phyloP scores from a whole-genome alignment of 2,888 invertebrate genomes.

The Cenopis cana region DNA sequence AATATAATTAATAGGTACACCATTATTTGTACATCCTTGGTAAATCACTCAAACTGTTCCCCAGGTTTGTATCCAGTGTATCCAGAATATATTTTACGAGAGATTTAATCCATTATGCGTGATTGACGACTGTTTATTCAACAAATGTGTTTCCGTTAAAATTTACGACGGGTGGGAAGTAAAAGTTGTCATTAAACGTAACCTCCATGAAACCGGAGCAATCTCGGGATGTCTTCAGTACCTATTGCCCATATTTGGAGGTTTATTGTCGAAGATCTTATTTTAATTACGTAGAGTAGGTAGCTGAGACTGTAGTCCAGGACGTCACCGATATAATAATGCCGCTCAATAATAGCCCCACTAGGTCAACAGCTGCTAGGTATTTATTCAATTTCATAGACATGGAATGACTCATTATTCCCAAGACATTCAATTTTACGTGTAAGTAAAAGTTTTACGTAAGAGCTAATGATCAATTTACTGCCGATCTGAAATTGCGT shows the following conservation, averaged over 20 bases:
- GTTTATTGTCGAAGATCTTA: slow-evolving; percentile 40
- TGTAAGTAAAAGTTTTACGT: not conserved
- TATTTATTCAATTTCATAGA: slow-evolving; percentile 15
- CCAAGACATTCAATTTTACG: not conserved
- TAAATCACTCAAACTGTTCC: not conserved
- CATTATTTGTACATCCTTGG: not conserved
- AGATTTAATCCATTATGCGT: slow-evolving; percentile 37
- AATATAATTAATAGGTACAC: no score
- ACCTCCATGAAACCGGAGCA: slow-evolving; percentile 42
- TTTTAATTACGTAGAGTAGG: slow-evolving; percentile 44
- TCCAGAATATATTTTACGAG: no score
- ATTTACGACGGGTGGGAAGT: slow-evolving; percentile 41
- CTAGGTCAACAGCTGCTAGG: slow-evolving; percentile 24
- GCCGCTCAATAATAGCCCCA: slow-evolving; percentile 43
- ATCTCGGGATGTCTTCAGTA: slow-evolving; percentile 39
- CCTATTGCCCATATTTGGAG: slow-evolving; percentile 31
- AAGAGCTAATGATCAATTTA: not conserved
- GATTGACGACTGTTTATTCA: slow-evolving; percentile 37
- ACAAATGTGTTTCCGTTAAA: slow-evolving; percentile 43
- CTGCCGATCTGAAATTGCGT: not conserved
- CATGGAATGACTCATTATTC: slow-evolving; percentile 5
- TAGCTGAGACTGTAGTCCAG: slow-evolving; percentile 26
- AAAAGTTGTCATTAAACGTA: slow-evolving; percentile 38
- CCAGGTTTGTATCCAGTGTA: slow-evolving; percentile 4
- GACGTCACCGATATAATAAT: slow-evolving; percentile 46